Percentiles rank a stretch among this genome's conserved stretches.
These are phyloP conservation scores for Kradibia gibbosae DNA, from an alignment of 1,140 invertebrate genomes.

Conservation along the genomic window DNA sequence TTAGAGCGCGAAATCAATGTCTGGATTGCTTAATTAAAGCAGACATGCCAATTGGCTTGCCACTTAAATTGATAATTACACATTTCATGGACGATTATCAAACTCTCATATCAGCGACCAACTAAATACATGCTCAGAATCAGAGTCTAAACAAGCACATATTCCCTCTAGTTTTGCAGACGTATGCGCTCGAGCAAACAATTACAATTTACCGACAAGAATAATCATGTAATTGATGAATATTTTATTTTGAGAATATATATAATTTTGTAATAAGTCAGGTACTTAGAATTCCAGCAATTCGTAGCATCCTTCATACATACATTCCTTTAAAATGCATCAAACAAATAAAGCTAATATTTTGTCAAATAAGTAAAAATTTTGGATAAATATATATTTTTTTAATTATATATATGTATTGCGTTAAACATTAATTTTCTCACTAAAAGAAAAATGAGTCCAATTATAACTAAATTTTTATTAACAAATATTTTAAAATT, in stretches of 20 bases:
- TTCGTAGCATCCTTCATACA: too few relatives aligned
- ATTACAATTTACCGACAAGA: neutral
- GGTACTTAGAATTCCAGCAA: neutral
- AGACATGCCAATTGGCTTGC: neutral
- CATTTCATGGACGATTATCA: slow-evolving; percentile 43
- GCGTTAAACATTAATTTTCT: too few relatives aligned
- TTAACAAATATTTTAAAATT: too few relatives aligned
- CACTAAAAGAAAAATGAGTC: too few relatives aligned
- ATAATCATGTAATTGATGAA: slow-evolving; percentile 25
- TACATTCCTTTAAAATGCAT: too few relatives aligned
- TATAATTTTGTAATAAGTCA: neutral
- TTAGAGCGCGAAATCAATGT: neutral
- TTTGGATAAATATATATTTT: too few relatives aligned
- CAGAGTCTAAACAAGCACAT: neutral
- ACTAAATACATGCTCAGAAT: neutral
- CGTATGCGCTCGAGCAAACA: neutral
- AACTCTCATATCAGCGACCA: neutral
- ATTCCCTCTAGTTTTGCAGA: neutral
- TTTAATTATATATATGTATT: too few relatives aligned
- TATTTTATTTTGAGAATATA: neutral
- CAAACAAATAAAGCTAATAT: too few relatives aligned
- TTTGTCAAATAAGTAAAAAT: too few relatives aligned
- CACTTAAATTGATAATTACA: slow-evolving; percentile 39
- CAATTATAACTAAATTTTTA: too few relatives aligned
- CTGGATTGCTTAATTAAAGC: slow-evolving; percentile 17